Percentiles rank a stretch among this genome's conserved stretches.
phyloP scores from a whole-genome alignment of 2,888 invertebrate genomes.

The Nezara viridula region DNA sequence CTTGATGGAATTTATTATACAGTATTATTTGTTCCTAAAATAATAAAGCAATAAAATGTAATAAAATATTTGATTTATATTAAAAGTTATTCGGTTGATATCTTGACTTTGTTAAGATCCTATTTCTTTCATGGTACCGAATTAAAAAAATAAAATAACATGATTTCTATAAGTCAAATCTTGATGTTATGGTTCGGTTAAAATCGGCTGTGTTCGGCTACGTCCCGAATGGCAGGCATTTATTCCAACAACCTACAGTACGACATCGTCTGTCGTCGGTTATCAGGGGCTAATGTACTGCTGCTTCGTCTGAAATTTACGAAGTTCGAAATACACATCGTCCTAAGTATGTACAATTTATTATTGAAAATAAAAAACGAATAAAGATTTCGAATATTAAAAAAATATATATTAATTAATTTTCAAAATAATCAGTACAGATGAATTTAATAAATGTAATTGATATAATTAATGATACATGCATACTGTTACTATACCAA shows the following conservation, averaged over 20 bases:
- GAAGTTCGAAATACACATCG: neutral
- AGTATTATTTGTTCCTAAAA: too few species aligned
- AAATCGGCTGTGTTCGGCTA: neutral
- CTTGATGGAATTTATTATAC: too few species aligned
- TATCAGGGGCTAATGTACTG: neutral
- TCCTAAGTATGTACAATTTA: neutral
- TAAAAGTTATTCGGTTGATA: too few species aligned
- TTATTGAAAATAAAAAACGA: neutral
- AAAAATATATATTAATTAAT: neutral
- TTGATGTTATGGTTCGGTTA: too few species aligned
- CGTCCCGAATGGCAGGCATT: neutral
- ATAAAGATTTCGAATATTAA: neutral
- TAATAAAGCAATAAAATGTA: too few species aligned
- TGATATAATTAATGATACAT: too few species aligned
- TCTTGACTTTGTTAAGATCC: too few species aligned
- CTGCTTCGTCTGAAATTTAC: neutral
- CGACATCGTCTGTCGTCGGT: slow-evolving; percentile 16
- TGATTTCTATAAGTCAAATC: too few species aligned
- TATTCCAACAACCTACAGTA: neutral
- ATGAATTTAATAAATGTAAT: neutral
- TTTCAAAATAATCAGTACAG: neutral
- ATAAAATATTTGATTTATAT: too few species aligned
- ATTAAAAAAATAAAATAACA: too few species aligned
- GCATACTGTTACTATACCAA: too few species aligned
- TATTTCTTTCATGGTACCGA: too few species aligned